Base-by-base conservation (phyloP, 2,888 invertebrate species). In the Crematogaster levior region DNA sequence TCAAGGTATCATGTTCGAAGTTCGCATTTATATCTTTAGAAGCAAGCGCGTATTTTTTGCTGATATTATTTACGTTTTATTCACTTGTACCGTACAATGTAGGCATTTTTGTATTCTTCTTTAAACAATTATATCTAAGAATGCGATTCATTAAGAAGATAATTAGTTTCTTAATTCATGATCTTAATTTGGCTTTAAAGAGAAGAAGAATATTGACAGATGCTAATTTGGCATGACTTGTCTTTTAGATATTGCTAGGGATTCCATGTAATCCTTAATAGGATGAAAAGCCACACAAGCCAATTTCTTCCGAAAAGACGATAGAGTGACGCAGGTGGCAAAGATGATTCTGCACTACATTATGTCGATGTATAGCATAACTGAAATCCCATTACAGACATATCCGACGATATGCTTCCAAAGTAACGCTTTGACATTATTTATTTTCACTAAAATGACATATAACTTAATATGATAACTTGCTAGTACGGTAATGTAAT, bases 261-360 rank as follows among this genome's bases (percentile, higher is more conserved):
- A n/a, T 27, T 46, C 34, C 12, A 7, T 24, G 24, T 61, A 15
- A 37, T 37, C 24, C 48, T 37, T 48, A 74, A 51, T 75, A 48
- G 12, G 10, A 51, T 37, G 75, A 75, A 37, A 75, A 75, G 27
- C 61, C 63, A 34, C n/a, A 61, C 51, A 43, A 46, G 60, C 72
- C 84, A 79, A 81, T 88, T 88, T 84, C 88, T 83, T 75, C 72
- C 68, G 58, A 81, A 88, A 88, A 86, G 83, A 80, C 77, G 81
- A 87, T 89, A 83, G 85, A 80, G 80, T 79, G 66, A 58, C 87
- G 83, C 89, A 88, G 85, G 85, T 88, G 88, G 89, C 81, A 84
- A 87, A 85, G 73, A 85, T 87, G 87, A 88, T 87, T 83, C 85
- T 43, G 43, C 74, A 60, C 40, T 75, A 80, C 82, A 88, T 87